Base-by-base conservation (phyloP, 2,888 invertebrate species). In the Apodemia zela region DNA sequence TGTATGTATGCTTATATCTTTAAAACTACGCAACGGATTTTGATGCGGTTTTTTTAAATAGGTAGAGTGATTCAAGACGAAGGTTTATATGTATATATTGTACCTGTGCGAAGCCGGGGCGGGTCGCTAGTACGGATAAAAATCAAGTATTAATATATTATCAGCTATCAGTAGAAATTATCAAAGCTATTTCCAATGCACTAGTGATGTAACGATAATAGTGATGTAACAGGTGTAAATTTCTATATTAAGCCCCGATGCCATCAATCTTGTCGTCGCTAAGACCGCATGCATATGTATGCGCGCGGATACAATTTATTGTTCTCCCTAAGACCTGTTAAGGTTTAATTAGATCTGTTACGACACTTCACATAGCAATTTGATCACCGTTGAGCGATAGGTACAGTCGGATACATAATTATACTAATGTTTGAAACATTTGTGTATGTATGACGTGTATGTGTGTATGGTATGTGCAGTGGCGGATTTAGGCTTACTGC, bases 191-290 rank as follows among this genome's bases (percentile, higher is more conserved):
- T 47, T 47, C n/a, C 15, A 47, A 7, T 7, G 5, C 1, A n/a
- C 45, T 7, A 47, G 45, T 47, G 45, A 47, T 47, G 6, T 47
- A n/a, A 47, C 45, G n/a, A n/a, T n/a, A n/a, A 47, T 33, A 77
- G 74, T 73, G 73, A 69, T 74, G 69, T 78, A 81, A 80, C 82
- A 85, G 81, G 85, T 85, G 87, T 84, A 85, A 87, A 87, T 86
- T 82, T 82, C 81, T 84, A 75, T 80, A 82, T 85, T 87, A 75
- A 84, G 81, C 76, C 66, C 66, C 71, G 69, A 66, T 66, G 70
- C 76, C 75, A 87, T 87, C 82, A 80, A 84, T 85, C 81, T 77
- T 75, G 78, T 75, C 76, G 35, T 35, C 35, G 35, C 35, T 11
- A 35, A 35, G 6, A 33, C 33, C 33, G 67, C 68, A 74, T 76